A percentile compares a stretch with the other conserved stretches of the same genome.
These are phyloP conservation scores for Pantala flavescens DNA, from an alignment of 1,140 invertebrate genomes.

Conservation along the genomic window DNA sequence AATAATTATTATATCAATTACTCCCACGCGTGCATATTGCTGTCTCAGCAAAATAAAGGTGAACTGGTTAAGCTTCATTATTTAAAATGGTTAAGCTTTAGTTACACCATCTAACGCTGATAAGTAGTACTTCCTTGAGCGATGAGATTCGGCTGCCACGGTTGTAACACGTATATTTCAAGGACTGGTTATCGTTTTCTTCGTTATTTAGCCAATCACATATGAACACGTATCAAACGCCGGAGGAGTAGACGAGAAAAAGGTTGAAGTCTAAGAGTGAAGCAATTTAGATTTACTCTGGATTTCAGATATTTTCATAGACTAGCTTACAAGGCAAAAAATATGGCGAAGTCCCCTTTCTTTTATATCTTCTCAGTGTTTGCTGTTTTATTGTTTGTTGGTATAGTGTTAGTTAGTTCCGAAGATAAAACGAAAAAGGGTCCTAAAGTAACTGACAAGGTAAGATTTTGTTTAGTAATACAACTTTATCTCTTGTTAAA, in stretches of 20 bases:
- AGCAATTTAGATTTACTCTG: not conserved
- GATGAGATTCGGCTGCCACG: no score
- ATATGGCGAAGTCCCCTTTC: not conserved
- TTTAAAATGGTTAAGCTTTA: no score
- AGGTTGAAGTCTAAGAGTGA: not conserved
- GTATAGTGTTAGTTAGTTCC: not conserved
- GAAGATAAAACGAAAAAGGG: slow-evolving; percentile 38
- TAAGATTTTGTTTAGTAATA: slow-evolving; percentile 27
- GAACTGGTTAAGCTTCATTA: no score
- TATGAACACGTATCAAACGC: not conserved
- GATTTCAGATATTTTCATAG: not conserved
- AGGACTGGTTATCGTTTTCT: no score
- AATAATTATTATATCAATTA: no score
- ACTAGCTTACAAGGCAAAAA: not conserved
- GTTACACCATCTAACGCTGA: no score
- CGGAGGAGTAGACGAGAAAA: not conserved
- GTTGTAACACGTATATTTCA: no score
- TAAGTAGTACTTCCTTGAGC: no score
- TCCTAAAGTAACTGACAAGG: slow-evolving; percentile 66
- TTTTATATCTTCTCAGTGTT: not conserved
- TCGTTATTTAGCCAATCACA: not conserved
- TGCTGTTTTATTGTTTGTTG: not conserved
- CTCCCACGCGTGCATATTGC: no score
- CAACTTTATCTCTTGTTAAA: not conserved
- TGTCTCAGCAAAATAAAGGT: no score